Evolutionary conservation across 2,888 invertebrate species (phyloP).

Genomic region (Conus canariensis): DNA sequence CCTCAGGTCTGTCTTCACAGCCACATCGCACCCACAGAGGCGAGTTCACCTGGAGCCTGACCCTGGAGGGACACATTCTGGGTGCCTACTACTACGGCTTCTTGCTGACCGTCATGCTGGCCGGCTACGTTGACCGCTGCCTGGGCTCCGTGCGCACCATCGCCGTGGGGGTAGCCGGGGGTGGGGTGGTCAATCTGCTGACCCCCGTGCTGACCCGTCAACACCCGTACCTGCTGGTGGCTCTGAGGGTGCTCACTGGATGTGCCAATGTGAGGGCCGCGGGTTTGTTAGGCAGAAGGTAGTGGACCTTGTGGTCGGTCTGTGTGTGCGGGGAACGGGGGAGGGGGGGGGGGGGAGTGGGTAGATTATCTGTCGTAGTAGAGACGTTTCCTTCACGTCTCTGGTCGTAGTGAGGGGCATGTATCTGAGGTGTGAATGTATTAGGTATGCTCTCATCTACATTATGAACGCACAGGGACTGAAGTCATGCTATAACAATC

Average conservation of each 20-base stretch:
- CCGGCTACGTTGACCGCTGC: slow-evolving; percentile 53
- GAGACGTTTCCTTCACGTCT: too few species aligned
- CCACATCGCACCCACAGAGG: not conserved
- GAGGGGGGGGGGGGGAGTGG: not conserved
- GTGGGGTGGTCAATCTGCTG: slow-evolving; percentile 49
- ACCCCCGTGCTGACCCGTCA: slow-evolving; percentile 47
- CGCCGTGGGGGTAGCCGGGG: slow-evolving; percentile 45
- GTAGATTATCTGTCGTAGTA: not conserved
- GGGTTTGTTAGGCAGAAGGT: not conserved
- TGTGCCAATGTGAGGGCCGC: slow-evolving; percentile 42
- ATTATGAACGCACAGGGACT: too few species aligned
- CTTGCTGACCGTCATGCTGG: slow-evolving; percentile 54
- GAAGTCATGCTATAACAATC: too few species aligned
- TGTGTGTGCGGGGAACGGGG: not conserved
- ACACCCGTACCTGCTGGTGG: slow-evolving; percentile 43
- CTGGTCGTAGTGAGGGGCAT: too few species aligned
- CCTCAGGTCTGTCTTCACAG: too few species aligned
- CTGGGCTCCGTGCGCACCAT: slow-evolving; percentile 56
- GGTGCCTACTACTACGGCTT: slow-evolving; percentile 59
- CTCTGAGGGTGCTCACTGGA: slow-evolving; percentile 40
- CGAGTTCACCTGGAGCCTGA: slow-evolving; percentile 41
- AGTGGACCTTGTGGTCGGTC: not conserved
- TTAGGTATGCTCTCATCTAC: too few species aligned
- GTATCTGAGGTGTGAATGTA: too few species aligned
- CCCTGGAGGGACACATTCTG: slow-evolving; percentile 48